Percentiles rank a stretch among this genome's conserved stretches.
phyloP scores from a whole-genome alignment of 2,888 invertebrate species.

The Andrena chrysosceles region DNA sequence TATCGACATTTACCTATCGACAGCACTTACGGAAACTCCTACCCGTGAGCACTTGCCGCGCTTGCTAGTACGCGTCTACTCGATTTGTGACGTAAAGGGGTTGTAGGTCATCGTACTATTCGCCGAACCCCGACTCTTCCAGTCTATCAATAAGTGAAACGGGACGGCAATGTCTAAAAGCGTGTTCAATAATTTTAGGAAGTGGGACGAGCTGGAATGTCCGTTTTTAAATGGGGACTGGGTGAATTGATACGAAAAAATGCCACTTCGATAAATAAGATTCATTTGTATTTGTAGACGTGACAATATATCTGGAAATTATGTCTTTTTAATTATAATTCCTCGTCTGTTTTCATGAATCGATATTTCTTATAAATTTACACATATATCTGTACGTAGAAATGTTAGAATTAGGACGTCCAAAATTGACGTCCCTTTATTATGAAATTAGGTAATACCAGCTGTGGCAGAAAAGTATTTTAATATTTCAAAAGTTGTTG shows the following conservation, averaged over 20 bases:
- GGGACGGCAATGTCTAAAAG: slow-evolving; percentile 1
- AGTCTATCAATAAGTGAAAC: background rate
- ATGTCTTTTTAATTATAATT: too few species aligned
- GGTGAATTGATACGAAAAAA: background rate
- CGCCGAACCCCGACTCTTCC: background rate
- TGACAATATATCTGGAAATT: too few species aligned
- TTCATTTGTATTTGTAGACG: background rate
- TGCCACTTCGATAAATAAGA: background rate
- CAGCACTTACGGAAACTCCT: slow-evolving; percentile 40
- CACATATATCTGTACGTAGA: too few species aligned
- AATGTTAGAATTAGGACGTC: too few species aligned
- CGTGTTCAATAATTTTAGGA: background rate
- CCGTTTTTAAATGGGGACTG: background rate
- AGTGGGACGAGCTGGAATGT: background rate
- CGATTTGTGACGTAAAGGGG: slow-evolving; percentile 38
- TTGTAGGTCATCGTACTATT: slow-evolving; percentile 41
- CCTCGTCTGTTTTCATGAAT: too few species aligned
- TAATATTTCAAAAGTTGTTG: too few species aligned
- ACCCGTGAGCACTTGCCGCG: slow-evolving; percentile 11
- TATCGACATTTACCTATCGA: slow-evolving; percentile 43
- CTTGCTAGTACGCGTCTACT: slow-evolving; percentile 38
- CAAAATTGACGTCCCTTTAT: too few species aligned
- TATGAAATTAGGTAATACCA: too few species aligned
- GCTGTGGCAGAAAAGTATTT: too few species aligned
- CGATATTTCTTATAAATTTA: too few species aligned